These are phyloP conservation scores for Glossophaga mutica DNA, from an alignment of 2,797 vertebrate species.

Conservation along the genomic window DNA sequence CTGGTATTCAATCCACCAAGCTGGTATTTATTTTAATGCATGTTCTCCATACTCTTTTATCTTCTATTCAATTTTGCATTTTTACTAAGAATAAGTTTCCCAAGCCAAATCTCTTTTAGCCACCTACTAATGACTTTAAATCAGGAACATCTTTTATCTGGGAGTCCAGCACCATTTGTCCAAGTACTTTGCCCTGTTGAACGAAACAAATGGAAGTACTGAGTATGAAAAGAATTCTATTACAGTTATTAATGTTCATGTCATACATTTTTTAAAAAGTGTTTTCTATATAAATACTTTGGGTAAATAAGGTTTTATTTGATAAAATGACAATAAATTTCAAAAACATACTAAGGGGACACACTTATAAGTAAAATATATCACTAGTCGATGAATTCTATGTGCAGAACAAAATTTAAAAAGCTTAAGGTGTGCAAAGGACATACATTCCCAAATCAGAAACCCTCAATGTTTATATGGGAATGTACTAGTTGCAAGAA, in stretches of 20 bases:
- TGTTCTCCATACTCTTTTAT: constrained; percentile 37
- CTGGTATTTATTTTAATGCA: constrained; percentile 58
- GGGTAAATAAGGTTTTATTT: not conserved
- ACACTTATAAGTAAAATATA: not conserved
- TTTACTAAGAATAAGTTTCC: not conserved
- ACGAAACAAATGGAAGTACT: not conserved
- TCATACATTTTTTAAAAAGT: not conserved
- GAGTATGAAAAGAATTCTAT: not conserved
- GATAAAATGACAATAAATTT: not conserved
- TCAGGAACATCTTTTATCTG: constrained; percentile 88
- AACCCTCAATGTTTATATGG: not conserved
- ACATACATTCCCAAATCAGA: not conserved
- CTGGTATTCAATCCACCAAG: constrained; percentile 48
- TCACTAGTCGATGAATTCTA: not conserved
- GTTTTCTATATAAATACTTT: not conserved
- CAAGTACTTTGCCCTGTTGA: constrained; percentile 89
- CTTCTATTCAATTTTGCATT: constrained; percentile 26
- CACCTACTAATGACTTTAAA: constrained; percentile 89
- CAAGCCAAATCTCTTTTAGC: constrained; percentile 61
- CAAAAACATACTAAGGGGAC: not conserved
- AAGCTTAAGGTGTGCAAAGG: not conserved
- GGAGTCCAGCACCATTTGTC: constrained; percentile 92
- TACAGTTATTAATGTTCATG: not conserved
- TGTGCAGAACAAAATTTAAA: not conserved
- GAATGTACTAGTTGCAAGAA: not conserved